phyloP scores from a whole-genome alignment of 2,888 invertebrate genomes.

The Sepioteuthis lessoniana region DNA sequence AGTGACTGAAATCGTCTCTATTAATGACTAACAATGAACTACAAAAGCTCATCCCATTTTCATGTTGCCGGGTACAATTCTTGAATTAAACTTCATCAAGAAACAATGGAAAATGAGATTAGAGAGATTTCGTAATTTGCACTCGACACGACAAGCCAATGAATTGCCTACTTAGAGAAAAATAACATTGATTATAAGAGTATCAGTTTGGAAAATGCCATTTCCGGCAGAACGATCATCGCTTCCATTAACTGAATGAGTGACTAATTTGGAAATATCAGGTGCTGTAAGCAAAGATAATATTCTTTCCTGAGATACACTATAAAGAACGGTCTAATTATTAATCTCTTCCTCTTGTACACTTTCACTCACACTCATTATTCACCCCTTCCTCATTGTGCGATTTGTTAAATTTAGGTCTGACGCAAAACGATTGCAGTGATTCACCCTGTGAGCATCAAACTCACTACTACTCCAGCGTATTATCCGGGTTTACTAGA shows the following conservation, averaged over 20 bases:
- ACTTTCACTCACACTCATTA: no score
- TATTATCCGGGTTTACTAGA: no score
- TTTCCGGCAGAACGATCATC: background rate
- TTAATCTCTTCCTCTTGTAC: no score
- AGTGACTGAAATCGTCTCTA: background rate
- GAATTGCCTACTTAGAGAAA: background rate
- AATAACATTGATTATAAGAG: slow-evolving; percentile 7
- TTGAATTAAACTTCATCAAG: background rate
- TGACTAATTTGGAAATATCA: background rate
- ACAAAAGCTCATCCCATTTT: background rate
- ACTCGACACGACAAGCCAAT: background rate
- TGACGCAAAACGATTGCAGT: no score
- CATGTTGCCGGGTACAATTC: background rate
- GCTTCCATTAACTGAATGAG: background rate
- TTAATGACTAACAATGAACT: background rate
- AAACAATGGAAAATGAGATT: background rate
- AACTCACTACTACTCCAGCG: no score
- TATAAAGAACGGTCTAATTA: background rate
- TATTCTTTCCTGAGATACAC: background rate
- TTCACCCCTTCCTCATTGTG: no score
- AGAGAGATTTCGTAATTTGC: background rate
- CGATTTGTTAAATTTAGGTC: no score
- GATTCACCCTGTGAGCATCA: no score
- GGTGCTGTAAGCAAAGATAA: background rate
- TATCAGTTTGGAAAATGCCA: background rate